These are phyloP conservation scores for Climacteris rufus DNA, from an alignment of 2,113 vertebrate species.

Conservation along the genomic window DNA sequence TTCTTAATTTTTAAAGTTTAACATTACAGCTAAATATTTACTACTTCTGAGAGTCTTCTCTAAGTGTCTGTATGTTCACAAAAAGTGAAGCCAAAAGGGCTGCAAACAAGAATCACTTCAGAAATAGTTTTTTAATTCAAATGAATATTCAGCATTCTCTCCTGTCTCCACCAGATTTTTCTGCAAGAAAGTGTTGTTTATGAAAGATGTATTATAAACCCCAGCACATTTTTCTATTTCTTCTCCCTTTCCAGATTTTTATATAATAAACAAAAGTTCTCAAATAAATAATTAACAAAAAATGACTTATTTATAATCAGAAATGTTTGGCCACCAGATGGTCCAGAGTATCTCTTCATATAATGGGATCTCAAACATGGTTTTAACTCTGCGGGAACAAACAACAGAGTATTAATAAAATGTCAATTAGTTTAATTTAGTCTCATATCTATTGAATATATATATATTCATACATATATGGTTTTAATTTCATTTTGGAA, in stretches of 20 bases:
- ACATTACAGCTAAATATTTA: background rate
- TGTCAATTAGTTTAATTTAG: slow-evolving; percentile 82
- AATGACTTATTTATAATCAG: slow-evolving; percentile 76
- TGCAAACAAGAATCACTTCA: background rate
- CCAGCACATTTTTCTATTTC: background rate
- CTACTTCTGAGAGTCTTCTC: background rate
- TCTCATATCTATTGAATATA: slow-evolving; percentile 67
- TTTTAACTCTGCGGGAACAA: slow-evolving; percentile 74
- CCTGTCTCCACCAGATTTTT: background rate
- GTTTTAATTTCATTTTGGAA: slow-evolving; percentile 71
- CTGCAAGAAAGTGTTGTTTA: background rate
- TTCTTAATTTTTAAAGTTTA: background rate
- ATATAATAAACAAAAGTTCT: slow-evolving; percentile 56
- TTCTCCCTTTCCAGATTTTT: slow-evolving; percentile 38
- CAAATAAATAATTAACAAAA: slow-evolving; percentile 69
- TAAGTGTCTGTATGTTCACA: background rate
- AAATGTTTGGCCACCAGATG: slow-evolving; percentile 75
- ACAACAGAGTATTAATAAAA: slow-evolving; percentile 80
- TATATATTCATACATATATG: slow-evolving; percentile 68
- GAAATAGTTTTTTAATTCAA: background rate
- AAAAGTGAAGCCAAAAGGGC: background rate
- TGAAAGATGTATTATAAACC: slow-evolving; percentile 19
- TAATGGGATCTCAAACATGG: slow-evolving; percentile 53
- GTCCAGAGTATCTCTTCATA: slow-evolving; percentile 69
- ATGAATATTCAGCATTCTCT: background rate